These are phyloP conservation scores for Brachyistius frenatus DNA, from an alignment of 2,113 vertebrate species.

Conservation along the genomic window DNA sequence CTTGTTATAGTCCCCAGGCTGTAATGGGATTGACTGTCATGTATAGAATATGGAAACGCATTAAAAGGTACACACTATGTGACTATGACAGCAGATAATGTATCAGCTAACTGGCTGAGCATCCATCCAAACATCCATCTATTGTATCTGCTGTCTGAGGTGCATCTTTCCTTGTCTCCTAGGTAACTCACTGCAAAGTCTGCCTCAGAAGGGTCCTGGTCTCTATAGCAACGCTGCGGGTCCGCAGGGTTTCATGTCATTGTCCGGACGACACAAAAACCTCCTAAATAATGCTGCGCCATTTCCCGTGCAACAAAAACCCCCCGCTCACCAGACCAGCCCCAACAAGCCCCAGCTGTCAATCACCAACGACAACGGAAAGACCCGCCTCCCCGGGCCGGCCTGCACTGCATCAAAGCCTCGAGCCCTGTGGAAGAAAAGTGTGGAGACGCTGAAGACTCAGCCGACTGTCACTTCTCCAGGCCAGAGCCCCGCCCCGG, in stretches of 20 bases:
- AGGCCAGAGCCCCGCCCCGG: constrained; percentile 54
- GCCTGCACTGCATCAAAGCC: constrained; percentile 85
- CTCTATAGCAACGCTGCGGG: constrained; percentile 92
- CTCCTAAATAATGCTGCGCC: constrained; percentile 93
- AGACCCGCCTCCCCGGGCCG: constrained; percentile 75
- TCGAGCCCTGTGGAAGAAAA: constrained; percentile 95
- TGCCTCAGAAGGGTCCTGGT: constrained; percentile 82
- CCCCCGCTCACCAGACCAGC: constrained; percentile 83
- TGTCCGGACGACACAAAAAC: constrained; percentile 90
- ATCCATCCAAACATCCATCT: constrained; percentile 55
- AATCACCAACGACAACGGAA: constrained; percentile 88
- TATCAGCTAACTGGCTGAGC: constrained; percentile 44
- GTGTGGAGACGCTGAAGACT: constrained; percentile 93
- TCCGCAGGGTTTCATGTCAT: constrained; percentile 87
- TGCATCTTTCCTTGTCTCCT: constrained; percentile 76
- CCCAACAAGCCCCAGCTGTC: constrained; percentile 93
- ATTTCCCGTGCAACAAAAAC: constrained; percentile 86
- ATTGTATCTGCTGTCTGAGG: constrained; percentile 69
- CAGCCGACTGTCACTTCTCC: constrained; percentile 81
- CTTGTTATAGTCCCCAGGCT: constrained; percentile 32
- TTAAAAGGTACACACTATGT: constrained; percentile 11
- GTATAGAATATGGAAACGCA: constrained; percentile 37
- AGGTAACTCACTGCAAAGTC: constrained; percentile 82
- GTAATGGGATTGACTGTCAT: constrained; percentile 39
- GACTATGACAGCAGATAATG: constrained; percentile 44